Conservation (phyloP, 2,113 vertebrate genomes). For the Erpornis zantholeuca region DNA sequence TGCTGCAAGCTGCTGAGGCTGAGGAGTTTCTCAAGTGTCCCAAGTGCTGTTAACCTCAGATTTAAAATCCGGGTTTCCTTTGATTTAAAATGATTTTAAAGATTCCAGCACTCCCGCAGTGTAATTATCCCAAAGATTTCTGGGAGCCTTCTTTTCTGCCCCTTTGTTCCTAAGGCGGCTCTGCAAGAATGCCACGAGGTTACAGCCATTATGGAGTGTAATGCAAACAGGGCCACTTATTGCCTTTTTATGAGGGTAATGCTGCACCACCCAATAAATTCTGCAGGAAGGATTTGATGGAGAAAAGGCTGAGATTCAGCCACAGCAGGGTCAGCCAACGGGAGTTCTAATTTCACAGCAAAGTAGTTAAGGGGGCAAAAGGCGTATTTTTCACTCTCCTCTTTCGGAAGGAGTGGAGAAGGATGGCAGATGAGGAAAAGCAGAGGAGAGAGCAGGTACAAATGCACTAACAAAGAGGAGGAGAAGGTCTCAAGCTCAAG, state of each 20-base stretch:
- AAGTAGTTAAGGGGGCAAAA: not conserved
- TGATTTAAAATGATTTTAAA: constrained; percentile 42
- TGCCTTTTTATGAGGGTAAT: constrained; percentile 67
- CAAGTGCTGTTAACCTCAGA: not conserved
- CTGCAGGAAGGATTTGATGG: constrained; percentile 2
- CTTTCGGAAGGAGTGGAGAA: not conserved
- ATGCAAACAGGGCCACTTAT: constrained; percentile 56
- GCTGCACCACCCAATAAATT: constrained; percentile 60
- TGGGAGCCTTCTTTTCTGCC: not conserved
- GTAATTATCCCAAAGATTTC: constrained; percentile 70
- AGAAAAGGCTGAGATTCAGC: constrained; percentile 24
- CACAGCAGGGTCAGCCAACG: constrained; percentile 42
- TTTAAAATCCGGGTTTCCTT: constrained; percentile 6
- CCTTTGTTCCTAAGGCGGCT: constrained; percentile 45
- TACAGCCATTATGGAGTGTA: constrained; percentile 43
- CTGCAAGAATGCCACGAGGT: constrained; percentile 53
- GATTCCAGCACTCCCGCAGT: constrained; percentile 39
- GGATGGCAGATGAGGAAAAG: not conserved
- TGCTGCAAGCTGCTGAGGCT: not conserved
- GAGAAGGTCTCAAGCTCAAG: not conserved
- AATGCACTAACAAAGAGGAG: fast-evolving
- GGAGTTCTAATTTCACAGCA: not conserved
- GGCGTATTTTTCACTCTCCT: not conserved
- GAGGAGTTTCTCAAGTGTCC: not conserved
- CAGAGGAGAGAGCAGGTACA: not conserved